Evolutionary conservation across 2,888 invertebrate species (phyloP), one percentile per base, ranked within the genome.

Genomic region (Hydroisotoma schaefferi): DNA sequence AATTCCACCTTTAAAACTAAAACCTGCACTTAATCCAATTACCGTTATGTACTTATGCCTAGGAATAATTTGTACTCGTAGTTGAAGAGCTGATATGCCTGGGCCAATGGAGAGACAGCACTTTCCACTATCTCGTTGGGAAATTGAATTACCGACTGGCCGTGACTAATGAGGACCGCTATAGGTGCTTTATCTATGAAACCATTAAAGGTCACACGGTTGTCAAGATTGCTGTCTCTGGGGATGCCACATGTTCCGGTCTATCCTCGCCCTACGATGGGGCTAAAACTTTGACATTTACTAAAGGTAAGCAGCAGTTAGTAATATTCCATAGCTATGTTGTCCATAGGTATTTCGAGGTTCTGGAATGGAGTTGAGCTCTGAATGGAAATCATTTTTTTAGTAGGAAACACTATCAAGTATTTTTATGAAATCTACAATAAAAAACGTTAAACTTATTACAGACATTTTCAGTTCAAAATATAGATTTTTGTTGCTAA

Each of bases 111-210:
- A 92, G 92, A 78, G 94, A 94, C 76, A 93, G 93, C 57, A 91
- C 91, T 75, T 86, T 90, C 55, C 84, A 92, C 61, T 94, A 92
- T 80, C 81, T 94, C 68, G 92, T 94, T 61, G 93, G 93, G 58
- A 87, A 90, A 77, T 84, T 94, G 62, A 88, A 90, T 74, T 90
- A 91, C 81, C 87, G 86, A 77, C 90, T 91, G 79, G 89, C 89
- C 60, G 56, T 61, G 0, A 63, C 64, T 10, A 89, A 90, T 80
- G 93, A 94, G 77, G 93, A 94, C 77, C 85, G 91, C 68, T 94
- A 91, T 81, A 83, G 94, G 72, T 95, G 95, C 80, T 94, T 94
- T 81, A 94, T 95, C 63, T 92, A 90, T 80, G 91, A 91, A 81
- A 88, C 87, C 70, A 75, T 63, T 73, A 62, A 62, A 51, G 60